Conservation (phyloP, 2,113 vertebrate genomes). For the Brachirus orientalis region DNA sequence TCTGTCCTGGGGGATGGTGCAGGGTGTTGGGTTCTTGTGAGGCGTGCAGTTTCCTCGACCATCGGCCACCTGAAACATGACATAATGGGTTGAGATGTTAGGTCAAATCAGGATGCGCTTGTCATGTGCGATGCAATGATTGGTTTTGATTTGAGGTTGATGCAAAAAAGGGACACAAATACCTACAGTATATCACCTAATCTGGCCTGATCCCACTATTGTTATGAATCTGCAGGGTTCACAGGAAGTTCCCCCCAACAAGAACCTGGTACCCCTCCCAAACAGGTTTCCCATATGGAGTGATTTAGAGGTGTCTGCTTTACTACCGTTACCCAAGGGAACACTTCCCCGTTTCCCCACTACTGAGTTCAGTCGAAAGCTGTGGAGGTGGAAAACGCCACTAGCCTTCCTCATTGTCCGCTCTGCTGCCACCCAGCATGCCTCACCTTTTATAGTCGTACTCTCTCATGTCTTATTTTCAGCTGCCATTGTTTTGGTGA, state of each 20-base stretch:
- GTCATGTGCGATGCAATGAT: not conserved
- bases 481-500: conserved; percentile 29
- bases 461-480: conserved; percentile 45
- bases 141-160: not conserved
- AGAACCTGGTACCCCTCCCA: conserved; percentile 52
- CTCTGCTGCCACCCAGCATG: conserved; percentile 53
- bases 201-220: conserved; percentile 43
- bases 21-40: conserved; percentile 89
- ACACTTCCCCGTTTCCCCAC: conserved; percentile 64
- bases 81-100: not conserved
- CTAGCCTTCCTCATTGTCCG: conserved; percentile 64
- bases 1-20: conserved; percentile 90
- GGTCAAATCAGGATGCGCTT: no score
- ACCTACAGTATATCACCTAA: conserved; percentile 46
- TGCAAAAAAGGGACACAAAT: conserved; percentile 22
- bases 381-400: conserved; percentile 56
- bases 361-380: conserved; percentile 33
- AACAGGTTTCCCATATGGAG: conserved; percentile 77
- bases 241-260: conserved; percentile 66
- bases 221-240: conserved; percentile 43
- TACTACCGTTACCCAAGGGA: conserved; percentile 65
- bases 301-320: conserved; percentile 77
- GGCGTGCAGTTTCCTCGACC: conserved; percentile 92
- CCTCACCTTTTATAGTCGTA: conserved; percentile 41
- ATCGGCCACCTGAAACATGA: conserved; percentile 85